Evolutionary conservation across 2,797 vertebrate genomes (phyloP).

Genomic region (Saxicola maurus): DNA sequence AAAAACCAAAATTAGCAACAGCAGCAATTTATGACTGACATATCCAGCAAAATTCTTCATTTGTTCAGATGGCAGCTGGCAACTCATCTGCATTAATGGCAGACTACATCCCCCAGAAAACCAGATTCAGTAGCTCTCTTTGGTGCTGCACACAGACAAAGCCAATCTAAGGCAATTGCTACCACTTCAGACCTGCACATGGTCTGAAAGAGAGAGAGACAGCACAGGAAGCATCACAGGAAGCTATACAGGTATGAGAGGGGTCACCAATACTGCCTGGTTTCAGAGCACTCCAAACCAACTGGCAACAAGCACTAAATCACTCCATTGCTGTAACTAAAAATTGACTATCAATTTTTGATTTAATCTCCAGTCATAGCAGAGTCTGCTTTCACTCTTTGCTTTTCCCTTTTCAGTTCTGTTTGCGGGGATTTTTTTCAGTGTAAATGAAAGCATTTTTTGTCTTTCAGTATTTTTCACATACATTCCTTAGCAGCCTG

Average conservation of each 20-base stretch:
- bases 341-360: background rate
- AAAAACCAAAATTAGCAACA: background rate
- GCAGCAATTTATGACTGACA: background rate
- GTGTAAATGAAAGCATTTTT: background rate
- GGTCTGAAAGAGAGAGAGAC: background rate
- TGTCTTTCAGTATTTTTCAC: background rate
- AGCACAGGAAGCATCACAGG: accelerated
- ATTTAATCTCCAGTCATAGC: background rate
- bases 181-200: background rate
- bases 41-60: background rate
- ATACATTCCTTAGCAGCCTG: background rate
- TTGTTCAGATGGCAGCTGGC: background rate
- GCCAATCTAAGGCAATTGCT: background rate
- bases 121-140: background rate
- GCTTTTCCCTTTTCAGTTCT: background rate
- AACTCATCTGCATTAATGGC: background rate
- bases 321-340: background rate
- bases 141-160: background rate
- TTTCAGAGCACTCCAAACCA: background rate
- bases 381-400: background rate
- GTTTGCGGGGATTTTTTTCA: background rate
- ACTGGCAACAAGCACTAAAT: background rate
- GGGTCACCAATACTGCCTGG: background rate
- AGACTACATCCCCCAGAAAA: background rate
- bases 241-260: background rate